Evolutionary conservation across 2,113 vertebrate genomes (phyloP).

Genomic region (Triplophysa tibetana): DNA sequence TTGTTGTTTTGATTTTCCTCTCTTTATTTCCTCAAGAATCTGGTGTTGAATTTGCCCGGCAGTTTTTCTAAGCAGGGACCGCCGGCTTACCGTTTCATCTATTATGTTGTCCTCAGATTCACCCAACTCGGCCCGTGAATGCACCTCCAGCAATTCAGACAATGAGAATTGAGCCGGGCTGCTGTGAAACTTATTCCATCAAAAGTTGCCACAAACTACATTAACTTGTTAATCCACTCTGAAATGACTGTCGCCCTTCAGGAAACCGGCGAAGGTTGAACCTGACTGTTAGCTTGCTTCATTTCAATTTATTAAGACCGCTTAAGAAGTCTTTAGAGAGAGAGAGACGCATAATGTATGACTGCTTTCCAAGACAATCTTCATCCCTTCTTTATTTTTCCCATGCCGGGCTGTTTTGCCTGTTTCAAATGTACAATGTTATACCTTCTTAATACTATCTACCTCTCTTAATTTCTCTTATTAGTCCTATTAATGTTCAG

Average conservation of each 20-base stretch:
- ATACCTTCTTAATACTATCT: neutral
- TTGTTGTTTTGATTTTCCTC: too few relatives aligned
- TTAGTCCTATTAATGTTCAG: too few relatives aligned
- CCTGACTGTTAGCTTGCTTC: conserved; percentile 20
- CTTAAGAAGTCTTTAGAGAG: conserved; percentile 29
- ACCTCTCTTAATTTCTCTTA: neutral
- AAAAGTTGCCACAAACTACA: conserved; percentile 34
- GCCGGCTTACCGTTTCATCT: neutral
- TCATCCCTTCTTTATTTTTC: neutral
- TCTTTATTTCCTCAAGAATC: neutral
- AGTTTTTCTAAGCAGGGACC: neutral
- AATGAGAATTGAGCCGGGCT: conserved; percentile 10
- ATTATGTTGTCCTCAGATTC: neutral
- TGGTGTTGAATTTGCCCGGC: neutral
- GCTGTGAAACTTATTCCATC: conserved; percentile 41
- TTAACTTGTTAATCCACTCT: conserved; percentile 43
- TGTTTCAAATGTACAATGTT: neutral
- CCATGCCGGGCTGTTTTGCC: neutral
- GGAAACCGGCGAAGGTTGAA: conserved; percentile 30
- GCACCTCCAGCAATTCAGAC: conserved; percentile 20
- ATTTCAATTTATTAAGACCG: conserved; percentile 31
- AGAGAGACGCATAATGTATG: neutral
- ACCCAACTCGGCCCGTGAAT: neutral
- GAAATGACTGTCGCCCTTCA: conserved; percentile 41
- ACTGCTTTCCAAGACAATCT: neutral